A percentile compares a stretch with the other conserved stretches of the same genome.
phyloP scores from a whole-genome alignment of 2,888 invertebrate genomes.

The Lepetodrilus schrolli region DNA sequence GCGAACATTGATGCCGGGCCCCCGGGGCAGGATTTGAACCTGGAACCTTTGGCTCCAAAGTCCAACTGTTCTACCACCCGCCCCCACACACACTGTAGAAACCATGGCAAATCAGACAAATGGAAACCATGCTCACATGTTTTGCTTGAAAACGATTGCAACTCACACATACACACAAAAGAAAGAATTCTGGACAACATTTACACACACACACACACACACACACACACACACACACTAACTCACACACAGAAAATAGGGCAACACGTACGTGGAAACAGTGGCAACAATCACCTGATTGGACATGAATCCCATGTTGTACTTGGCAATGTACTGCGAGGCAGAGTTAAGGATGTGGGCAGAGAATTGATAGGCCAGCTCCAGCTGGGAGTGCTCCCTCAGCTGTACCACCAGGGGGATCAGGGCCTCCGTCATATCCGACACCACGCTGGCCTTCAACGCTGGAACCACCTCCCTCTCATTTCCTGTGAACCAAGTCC shows the following conservation, averaged over 20 bases:
- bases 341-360: constrained; percentile 48
- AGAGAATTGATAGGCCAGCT: constrained; percentile 54
- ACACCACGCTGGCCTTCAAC: not conserved
- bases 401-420: constrained; percentile 52
- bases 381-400: constrained; percentile 57
- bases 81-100: no score
- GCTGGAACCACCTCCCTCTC: constrained; percentile 16
- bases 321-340: constrained; percentile 43
- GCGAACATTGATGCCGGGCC: no score
- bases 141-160: no score
- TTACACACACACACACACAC: not conserved
- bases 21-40: no score
- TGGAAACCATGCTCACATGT: no score
- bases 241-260: not conserved
- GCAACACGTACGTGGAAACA: not conserved
- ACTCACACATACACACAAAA: constrained; percentile 35
- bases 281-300: not conserved
- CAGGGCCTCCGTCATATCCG: constrained; percentile 31
- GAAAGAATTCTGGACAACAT: not conserved
- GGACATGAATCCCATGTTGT: constrained; percentile 49
- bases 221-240: no score
- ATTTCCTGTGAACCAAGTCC: no score
- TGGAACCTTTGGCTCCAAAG: no score
- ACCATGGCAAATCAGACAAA: no score
- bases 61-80: no score